Percentiles rank a stretch among this genome's conserved stretches.
Evolutionary conservation across 2,113 vertebrate genomes (phyloP).

Genomic region (Anarhynchus alexandrinus): DNA sequence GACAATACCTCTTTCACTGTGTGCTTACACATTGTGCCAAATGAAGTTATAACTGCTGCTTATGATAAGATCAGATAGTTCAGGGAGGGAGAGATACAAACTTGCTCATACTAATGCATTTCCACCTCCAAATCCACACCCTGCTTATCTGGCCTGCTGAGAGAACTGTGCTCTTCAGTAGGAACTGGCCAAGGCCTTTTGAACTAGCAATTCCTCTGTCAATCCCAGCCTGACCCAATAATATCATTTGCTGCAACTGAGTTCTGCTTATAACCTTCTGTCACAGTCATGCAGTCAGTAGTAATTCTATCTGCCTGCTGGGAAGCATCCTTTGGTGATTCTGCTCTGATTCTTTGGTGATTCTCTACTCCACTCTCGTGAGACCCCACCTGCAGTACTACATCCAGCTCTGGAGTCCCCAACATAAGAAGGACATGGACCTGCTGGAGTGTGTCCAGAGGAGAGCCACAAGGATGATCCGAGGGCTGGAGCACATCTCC

Average conservation of each 20-base stretch:
- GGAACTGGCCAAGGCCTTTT: neutral
- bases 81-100: neutral
- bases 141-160: neutral
- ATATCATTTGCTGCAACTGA: neutral
- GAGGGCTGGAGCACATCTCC: too few species aligned
- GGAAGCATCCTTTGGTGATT: neutral
- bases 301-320: neutral
- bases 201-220: neutral
- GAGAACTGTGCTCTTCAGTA: neutral
- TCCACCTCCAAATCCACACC: neutral
- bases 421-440: too few species aligned
- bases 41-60: neutral
- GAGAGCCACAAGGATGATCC: too few species aligned
- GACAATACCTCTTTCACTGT: neutral
- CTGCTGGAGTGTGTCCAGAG: too few species aligned
- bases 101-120: neutral
- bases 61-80: neutral
- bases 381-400: too few species aligned
- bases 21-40: neutral
- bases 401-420: too few species aligned
- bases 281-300: neutral
- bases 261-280: neutral
- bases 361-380: too few species aligned
- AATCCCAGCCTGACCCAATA: neutral
- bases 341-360: too few species aligned